Conservation (phyloP, 1,140 invertebrate species). For the Trypoxylus dichotomus region DNA sequence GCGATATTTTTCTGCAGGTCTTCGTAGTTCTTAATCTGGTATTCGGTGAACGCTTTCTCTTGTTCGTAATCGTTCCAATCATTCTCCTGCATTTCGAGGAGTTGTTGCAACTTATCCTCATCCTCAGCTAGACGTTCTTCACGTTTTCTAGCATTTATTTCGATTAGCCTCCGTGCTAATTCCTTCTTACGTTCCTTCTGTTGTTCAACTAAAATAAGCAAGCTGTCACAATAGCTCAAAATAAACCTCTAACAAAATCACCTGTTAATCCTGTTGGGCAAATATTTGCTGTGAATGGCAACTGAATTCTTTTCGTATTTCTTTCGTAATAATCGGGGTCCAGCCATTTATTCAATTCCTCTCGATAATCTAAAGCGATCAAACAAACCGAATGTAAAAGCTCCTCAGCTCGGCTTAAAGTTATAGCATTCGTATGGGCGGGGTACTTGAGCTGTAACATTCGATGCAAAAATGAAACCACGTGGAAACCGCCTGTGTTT, state of each 20-base stretch:
- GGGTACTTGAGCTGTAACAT: conserved; percentile 94
- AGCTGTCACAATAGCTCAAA: not conserved
- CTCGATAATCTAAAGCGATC: conserved; percentile 76
- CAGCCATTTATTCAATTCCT: conserved; percentile 79
- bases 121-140: conserved; percentile 85
- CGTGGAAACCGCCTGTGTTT: conserved; percentile 85
- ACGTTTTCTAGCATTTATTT: conserved; percentile 83
- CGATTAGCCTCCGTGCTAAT: conserved; percentile 75
- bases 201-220: conserved; percentile 65
- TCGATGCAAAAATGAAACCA: conserved; percentile 83
- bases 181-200: conserved; percentile 85
- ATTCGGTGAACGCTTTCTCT: conserved; percentile 61
- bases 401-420: conserved; percentile 84
- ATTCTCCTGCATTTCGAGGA: conserved; percentile 74
- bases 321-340: conserved; percentile 80
- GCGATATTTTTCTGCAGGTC: conserved; percentile 76
- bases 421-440: conserved; percentile 83
- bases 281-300: conserved; percentile 71
- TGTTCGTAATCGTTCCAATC: conserved; percentile 75
- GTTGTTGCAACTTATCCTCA: conserved; percentile 80
- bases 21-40: conserved; percentile 60
- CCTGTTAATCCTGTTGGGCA: conserved; percentile 59
- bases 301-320: conserved; percentile 81
- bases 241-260: conserved; percentile 36
- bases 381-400: conserved; percentile 79